These are phyloP conservation scores for Euthynnus affinis DNA, from an alignment of 2,797 vertebrate species.

Conservation along the genomic window DNA sequence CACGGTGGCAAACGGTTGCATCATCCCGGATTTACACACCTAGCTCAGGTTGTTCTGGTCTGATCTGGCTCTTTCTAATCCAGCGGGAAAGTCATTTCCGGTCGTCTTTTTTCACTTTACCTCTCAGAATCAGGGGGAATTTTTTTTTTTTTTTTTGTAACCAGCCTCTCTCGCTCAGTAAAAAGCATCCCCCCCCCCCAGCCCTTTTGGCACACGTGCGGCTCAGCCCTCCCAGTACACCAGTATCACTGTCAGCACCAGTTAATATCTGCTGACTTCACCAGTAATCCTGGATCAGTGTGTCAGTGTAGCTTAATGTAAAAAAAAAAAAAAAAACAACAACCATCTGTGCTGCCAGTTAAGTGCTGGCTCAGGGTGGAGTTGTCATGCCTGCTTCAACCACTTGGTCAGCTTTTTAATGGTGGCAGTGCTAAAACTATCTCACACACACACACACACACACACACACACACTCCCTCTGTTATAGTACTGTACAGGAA, in stretches of 20 bases:
- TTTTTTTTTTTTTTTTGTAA: no score
- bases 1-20: not conserved
- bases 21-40: not conserved
- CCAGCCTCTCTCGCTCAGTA: not conserved
- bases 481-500: not conserved
- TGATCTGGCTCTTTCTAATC: not conserved
- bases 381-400: not conserved
- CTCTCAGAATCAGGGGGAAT: not conserved
- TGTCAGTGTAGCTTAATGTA: not conserved
- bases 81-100: not conserved
- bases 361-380: slow-evolving; percentile 3
- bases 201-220: not conserved
- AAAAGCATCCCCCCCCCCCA: not conserved
- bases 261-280: slow-evolving; percentile 12
- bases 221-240: not conserved
- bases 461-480: no score
- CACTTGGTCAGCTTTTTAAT: not conserved
- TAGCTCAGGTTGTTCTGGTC: not conserved
- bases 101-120: not conserved
- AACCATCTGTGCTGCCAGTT: slow-evolving; percentile 3
- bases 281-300: slow-evolving; percentile 22
- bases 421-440: not conserved
- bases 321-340: no score
- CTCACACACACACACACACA: not conserved
- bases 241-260: not conserved